Conservation (phyloP, 2,797 vertebrate genomes). For the Delichon dasypus region DNA sequence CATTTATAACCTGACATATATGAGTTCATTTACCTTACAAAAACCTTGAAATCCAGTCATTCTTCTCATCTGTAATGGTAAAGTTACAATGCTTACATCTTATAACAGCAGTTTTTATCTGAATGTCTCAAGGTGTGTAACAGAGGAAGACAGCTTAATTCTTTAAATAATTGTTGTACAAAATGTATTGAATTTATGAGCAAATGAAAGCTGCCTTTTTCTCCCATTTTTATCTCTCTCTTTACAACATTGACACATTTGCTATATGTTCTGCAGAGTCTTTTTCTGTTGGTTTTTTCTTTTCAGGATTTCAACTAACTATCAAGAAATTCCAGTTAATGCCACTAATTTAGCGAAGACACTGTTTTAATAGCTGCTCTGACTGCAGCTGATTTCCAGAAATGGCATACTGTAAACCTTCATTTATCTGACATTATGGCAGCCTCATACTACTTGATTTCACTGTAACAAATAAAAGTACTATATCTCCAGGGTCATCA, state of each 20-base stretch:
- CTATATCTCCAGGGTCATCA: neutral
- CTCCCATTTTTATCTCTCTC: neutral
- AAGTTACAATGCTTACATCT: neutral
- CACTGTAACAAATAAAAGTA: neutral
- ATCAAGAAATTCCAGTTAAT: neutral
- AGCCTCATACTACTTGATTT: neutral
- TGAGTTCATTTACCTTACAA: neutral
- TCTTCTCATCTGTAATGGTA: neutral
- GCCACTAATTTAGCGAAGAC: neutral
- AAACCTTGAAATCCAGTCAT: neutral
- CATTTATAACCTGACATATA: neutral
- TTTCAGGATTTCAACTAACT: neutral
- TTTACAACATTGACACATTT: neutral
- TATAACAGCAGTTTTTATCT: neutral
- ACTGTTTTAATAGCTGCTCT: neutral
- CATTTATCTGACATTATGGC: neutral
- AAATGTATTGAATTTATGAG: neutral
- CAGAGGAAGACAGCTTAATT: neutral
- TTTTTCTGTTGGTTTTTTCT: neutral
- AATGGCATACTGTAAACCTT: neutral
- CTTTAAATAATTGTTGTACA: neutral
- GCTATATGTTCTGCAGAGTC: neutral
- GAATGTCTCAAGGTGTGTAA: neutral
- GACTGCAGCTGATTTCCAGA: neutral
- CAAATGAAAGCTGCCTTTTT: neutral